These are phyloP conservation scores for Xylota segnis DNA, from an alignment of 2,888 invertebrate species.

Conservation along the genomic window DNA sequence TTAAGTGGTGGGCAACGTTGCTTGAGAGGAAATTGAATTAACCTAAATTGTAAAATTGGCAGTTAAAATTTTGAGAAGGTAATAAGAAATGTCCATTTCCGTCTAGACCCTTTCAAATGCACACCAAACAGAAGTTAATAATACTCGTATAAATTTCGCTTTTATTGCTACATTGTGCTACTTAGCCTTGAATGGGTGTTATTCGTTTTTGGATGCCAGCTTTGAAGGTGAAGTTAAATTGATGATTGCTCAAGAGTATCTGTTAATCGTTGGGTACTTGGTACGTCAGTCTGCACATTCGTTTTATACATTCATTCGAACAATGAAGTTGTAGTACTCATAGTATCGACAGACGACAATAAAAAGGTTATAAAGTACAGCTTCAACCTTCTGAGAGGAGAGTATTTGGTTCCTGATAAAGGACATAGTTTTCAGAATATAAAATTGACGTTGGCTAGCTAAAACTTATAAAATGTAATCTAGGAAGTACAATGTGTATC, in stretches of 20 bases:
- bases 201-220: background rate
- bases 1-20: slow-evolving; percentile 25
- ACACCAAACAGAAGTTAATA: slow-evolving; percentile 2
- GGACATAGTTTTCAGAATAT: too few species aligned
- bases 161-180: slow-evolving; percentile 29
- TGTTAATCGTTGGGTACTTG: slow-evolving; percentile 6
- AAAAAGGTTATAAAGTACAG: too few species aligned
- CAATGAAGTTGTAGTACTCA: background rate
- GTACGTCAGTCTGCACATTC: slow-evolving; percentile 14
- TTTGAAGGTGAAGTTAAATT: slow-evolving; percentile 27
- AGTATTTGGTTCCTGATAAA: too few species aligned
- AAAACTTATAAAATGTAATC: too few species aligned
- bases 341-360: too few species aligned
- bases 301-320: too few species aligned
- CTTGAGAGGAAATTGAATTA: slow-evolving; percentile 55
- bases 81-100: slow-evolving; percentile 49
- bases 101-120: background rate
- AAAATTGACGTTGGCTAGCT: too few species aligned
- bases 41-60: slow-evolving; percentile 61
- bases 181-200: slow-evolving; percentile 13
- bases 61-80: slow-evolving; percentile 28
- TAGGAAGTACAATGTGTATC: too few species aligned
- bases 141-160: slow-evolving; percentile 4
- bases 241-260: slow-evolving; percentile 23
- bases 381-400: too few species aligned